A percentile compares a stretch with the other conserved stretches of the same genome.
These are phyloP conservation scores for Propithecus coquereli DNA, from an alignment of 2,113 vertebrate species.

Conservation along the genomic window DNA sequence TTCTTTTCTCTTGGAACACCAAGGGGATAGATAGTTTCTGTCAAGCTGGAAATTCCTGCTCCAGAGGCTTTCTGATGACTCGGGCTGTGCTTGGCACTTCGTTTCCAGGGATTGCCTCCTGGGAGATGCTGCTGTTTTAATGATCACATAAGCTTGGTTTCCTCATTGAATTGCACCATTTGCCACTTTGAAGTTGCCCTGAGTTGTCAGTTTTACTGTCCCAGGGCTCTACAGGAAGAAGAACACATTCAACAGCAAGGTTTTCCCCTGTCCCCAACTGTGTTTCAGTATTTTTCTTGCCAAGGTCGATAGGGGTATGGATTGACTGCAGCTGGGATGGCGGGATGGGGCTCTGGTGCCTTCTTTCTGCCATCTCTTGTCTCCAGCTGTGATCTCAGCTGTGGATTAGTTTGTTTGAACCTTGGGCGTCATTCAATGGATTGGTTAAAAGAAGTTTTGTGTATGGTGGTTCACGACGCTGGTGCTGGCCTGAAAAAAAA, in stretches of 20 bases:
- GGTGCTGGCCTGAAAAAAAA: neutral
- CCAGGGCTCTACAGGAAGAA: neutral
- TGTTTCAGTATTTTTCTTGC: neutral
- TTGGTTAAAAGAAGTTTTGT: neutral
- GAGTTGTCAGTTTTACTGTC: slow-evolving; percentile 28
- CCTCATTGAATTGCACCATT: slow-evolving; percentile 30
- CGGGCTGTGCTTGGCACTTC: neutral
- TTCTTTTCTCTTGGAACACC: slow-evolving; percentile 38
- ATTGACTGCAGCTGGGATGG: neutral
- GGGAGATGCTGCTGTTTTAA: slow-evolving; percentile 48
- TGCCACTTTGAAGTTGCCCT: slow-evolving; percentile 45
- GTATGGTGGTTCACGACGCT: neutral
- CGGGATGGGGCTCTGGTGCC: neutral
- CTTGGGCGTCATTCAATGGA: neutral
- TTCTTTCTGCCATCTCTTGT: neutral
- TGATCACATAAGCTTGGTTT: neutral
- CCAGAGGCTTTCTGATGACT: slow-evolving; percentile 44
- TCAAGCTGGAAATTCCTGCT: slow-evolving; percentile 58
- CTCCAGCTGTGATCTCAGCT: neutral
- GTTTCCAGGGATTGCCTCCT: slow-evolving; percentile 42
- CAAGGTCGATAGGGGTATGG: neutral
- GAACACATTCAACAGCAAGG: neutral
- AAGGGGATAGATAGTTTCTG: slow-evolving; percentile 29
- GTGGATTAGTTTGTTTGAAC: neutral
- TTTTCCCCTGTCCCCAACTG: neutral